Percentiles rank a stretch among this genome's conserved stretches.
These are phyloP conservation scores for Solenopsis fugax DNA, from an alignment of 1,140 invertebrate genomes.

Conservation along the genomic window DNA sequence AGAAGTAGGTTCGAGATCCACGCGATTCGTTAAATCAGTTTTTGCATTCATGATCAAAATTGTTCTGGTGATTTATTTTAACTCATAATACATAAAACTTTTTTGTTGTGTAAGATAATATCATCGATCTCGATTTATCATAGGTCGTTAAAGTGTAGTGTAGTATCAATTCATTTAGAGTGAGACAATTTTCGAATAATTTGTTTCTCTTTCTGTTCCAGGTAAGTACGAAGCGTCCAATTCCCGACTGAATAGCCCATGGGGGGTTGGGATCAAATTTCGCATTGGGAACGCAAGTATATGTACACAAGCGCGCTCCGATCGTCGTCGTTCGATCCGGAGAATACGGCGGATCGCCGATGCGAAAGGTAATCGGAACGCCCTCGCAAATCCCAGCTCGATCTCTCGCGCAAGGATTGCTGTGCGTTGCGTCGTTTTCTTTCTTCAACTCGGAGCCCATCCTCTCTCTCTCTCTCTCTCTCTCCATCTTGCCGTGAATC, in stretches of 20 bases:
- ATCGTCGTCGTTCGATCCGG: constrained; percentile 58
- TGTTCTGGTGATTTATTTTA: constrained; percentile 14
- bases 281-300: constrained; percentile 41
- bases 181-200: constrained; percentile 66
- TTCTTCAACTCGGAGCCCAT: constrained; percentile 15
- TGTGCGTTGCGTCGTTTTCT: constrained; percentile 17
- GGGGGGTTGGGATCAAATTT: constrained; percentile 59
- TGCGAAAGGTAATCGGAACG: constrained; percentile 81
- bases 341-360: constrained; percentile 71
- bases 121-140: constrained; percentile 32
- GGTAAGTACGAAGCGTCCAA: constrained; percentile 77
- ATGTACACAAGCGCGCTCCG: constrained; percentile 40
- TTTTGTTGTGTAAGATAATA: background rate
- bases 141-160: background rate
- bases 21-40: constrained; percentile 37
- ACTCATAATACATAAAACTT: background rate
- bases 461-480: constrained; percentile 22
- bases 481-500: constrained; percentile 72
- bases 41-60: constrained; percentile 35
- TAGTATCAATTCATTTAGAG: constrained; percentile 19
- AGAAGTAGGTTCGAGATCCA: constrained; percentile 5
- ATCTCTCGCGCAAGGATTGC: constrained; percentile 79
- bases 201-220: constrained; percentile 78
- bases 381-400: constrained; percentile 82
- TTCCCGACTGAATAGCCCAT: constrained; percentile 32